These are phyloP conservation scores for Halichoerus grypus DNA, from an alignment of 2,113 vertebrate species.

Conservation along the genomic window DNA sequence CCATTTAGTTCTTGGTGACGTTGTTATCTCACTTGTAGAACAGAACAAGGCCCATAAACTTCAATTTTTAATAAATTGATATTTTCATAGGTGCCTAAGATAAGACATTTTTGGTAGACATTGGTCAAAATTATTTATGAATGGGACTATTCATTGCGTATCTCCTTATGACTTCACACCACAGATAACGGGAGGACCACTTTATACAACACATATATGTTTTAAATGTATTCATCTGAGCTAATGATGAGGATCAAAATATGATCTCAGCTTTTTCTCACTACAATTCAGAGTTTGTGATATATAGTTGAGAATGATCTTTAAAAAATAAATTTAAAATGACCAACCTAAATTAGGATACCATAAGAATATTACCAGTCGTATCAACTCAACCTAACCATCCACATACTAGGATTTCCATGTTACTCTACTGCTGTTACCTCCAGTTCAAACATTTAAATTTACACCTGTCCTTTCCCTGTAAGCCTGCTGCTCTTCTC, in stretches of 20 bases:
- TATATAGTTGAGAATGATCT: background rate
- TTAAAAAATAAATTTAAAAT: background rate
- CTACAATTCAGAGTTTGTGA: constrained; percentile 1
- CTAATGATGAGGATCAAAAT: constrained; percentile 3
- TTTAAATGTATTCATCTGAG: background rate
- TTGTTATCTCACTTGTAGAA: background rate
- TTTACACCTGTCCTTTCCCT: background rate
- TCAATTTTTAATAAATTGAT: background rate
- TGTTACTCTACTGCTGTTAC: background rate
- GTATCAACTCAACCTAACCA: background rate
- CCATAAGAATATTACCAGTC: background rate
- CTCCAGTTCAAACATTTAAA: background rate
- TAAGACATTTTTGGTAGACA: background rate
- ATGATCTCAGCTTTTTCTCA: background rate
- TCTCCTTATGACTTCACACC: background rate
- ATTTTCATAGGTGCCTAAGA: background rate
- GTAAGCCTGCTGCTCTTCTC: background rate
- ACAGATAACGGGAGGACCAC: background rate
- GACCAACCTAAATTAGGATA: background rate
- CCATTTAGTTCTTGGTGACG: background rate
- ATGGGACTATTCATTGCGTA: background rate
- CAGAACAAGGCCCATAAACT: background rate
- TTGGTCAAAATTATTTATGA: background rate
- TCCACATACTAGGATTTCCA: background rate
- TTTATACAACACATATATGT: background rate